Percentiles rank a stretch among this genome's conserved stretches.
Evolutionary conservation across 2,797 vertebrate species (phyloP).

Genomic region (Cephalopachus bancanus): DNA sequence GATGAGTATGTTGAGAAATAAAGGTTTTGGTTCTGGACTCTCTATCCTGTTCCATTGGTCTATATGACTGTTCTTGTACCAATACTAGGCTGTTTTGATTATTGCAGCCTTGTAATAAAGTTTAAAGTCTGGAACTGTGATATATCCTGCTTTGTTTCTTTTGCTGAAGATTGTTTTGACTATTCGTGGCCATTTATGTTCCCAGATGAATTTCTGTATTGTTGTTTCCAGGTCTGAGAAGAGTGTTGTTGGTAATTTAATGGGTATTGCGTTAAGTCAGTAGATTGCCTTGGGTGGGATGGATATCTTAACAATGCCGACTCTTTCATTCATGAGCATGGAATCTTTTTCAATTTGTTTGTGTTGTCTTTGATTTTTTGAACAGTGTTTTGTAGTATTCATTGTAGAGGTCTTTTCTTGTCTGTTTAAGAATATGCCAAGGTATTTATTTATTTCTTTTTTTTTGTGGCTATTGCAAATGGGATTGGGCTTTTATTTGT

Average conservation of each 20-base stretch:
- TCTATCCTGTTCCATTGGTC: neutral
- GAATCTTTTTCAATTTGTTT: neutral
- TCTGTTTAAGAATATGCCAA: neutral
- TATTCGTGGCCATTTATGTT: neutral
- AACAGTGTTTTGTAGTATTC: neutral
- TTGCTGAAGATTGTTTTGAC: neutral
- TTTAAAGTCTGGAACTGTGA: neutral
- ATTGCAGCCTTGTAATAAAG: neutral
- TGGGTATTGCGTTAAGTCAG: neutral
- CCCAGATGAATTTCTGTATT: neutral
- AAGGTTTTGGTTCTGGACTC: neutral
- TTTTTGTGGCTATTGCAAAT: neutral
- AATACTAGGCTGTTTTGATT: neutral
- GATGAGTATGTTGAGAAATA: no score
- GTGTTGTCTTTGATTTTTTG: neutral
- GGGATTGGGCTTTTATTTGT: neutral
- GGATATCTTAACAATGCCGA: neutral
- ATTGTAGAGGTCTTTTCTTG: neutral
- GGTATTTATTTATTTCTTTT: neutral
- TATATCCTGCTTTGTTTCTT: neutral
- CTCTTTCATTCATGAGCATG: neutral
- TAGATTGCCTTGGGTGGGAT: neutral
- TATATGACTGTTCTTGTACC: neutral
- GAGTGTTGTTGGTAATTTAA: neutral
- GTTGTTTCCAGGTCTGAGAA: neutral